A percentile compares a stretch with the other conserved stretches of the same genome.
Conservation (phyloP, 2,888 invertebrate species). For the Drosophila nr. medialis region DNA sequence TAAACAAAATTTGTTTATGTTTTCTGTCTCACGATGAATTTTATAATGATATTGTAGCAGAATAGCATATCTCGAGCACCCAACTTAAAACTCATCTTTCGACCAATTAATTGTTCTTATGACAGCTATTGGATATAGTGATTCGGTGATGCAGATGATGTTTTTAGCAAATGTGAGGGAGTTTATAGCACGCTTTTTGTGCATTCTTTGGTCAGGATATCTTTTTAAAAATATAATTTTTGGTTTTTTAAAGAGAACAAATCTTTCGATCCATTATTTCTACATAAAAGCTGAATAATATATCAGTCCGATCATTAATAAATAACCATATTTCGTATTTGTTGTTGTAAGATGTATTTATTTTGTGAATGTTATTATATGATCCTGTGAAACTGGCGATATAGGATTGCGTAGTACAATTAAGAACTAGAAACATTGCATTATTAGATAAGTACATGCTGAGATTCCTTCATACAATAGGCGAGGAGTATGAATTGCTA, state of each 20-base stretch:
- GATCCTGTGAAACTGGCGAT: conserved; percentile 39
- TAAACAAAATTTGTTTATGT: not conserved
- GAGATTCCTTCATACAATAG: conserved; percentile 67
- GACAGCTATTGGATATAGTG: not conserved
- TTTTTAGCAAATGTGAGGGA: not conserved
- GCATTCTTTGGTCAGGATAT: not conserved
- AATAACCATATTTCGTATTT: not conserved
- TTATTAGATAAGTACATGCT: conserved; percentile 73
- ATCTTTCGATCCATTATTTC: not conserved
- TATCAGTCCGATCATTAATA: not conserved
- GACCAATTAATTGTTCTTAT: not conserved
- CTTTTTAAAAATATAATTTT: accelerated
- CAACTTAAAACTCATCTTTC: not conserved
- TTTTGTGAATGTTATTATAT: conserved; percentile 32
- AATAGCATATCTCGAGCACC: not conserved
- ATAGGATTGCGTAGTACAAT: conserved; percentile 27
- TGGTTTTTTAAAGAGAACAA: not conserved
- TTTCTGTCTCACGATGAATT: not conserved
- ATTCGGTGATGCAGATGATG: not conserved
- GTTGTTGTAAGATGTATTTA: conserved; percentile 24
- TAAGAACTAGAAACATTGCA: conserved; percentile 55
- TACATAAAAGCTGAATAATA: not conserved
- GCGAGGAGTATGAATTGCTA: conserved; percentile 45
- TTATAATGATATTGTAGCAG: not conserved
- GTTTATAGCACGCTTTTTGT: not conserved